These are phyloP conservation scores for Hycleus phaleratus DNA, from an alignment of 1,140 invertebrate species.

Conservation along the genomic window DNA sequence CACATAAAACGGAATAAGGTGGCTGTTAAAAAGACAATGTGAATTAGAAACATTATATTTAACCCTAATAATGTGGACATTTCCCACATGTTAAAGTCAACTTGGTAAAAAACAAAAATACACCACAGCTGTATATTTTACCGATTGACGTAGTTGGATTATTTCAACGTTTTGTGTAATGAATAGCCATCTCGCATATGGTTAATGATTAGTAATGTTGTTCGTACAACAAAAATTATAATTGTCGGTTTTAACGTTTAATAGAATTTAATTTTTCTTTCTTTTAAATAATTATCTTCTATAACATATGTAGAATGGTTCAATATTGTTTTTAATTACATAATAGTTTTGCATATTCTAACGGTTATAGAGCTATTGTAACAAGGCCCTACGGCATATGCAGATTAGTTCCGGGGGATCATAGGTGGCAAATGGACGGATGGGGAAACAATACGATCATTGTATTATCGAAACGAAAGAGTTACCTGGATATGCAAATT, in stretches of 20 bases:
- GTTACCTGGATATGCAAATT: conserved; percentile 29
- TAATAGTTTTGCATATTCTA: conserved; percentile 11
- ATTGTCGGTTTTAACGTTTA: no score
- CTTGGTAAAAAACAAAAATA: conserved; percentile 7
- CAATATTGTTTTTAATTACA: conserved; percentile 17
- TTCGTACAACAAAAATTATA: no score
- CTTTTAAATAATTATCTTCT: no score
- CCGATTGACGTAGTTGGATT: not conserved
- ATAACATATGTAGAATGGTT: no score
- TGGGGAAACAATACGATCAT: conserved; percentile 20
- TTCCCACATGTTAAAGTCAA: conserved; percentile 10
- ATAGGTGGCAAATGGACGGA: conserved; percentile 21
- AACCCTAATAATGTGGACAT: conserved; percentile 5
- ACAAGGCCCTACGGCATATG: conserved; percentile 16
- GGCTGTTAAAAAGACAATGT: not conserved
- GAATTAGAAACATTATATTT: conserved; percentile 2
- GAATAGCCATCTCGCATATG: conserved; percentile 12
- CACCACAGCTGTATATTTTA: conserved; percentile 10
- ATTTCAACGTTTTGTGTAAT: conserved; percentile 6
- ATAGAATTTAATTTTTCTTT: no score
- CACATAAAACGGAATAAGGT: conserved; percentile 1
- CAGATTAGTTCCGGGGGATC: conserved; percentile 26
- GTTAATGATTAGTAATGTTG: conserved; percentile 12
- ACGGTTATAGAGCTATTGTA: not conserved
- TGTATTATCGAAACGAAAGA: conserved; percentile 11